Conservation (phyloP, 2,113 vertebrate species). For the Neofelis nebulosa region DNA sequence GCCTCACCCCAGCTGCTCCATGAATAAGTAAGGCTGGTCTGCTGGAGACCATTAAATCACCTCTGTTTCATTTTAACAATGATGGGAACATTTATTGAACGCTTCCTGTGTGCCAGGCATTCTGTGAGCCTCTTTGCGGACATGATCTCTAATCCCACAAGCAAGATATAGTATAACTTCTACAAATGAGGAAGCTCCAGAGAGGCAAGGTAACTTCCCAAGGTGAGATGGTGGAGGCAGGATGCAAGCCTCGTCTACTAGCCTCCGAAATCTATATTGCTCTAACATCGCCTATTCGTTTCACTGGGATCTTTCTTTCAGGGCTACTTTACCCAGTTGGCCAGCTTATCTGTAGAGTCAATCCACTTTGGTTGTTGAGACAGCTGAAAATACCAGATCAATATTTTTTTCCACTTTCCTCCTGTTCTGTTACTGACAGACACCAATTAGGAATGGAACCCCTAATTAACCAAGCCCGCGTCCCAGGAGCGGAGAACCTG, state of each 20-base stretch:
- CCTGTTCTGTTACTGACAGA: not conserved
- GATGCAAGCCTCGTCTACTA: not conserved
- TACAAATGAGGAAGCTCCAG: not conserved
- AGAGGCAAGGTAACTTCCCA: not conserved
- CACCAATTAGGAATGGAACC: not conserved
- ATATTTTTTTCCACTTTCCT: not conserved
- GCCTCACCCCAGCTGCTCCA: not conserved
- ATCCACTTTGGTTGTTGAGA: not conserved
- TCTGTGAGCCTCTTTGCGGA: not conserved
- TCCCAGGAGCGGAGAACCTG: not conserved
- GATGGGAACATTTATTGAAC: not conserved
- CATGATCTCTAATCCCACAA: not conserved
- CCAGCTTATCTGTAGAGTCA: not conserved
- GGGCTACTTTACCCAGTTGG: not conserved
- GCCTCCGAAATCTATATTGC: not conserved
- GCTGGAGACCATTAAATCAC: not conserved
- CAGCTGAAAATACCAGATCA: not conserved
- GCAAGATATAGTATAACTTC: not conserved
- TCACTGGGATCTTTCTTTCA: not conserved
- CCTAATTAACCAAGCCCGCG: not conserved
- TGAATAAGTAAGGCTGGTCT: not conserved
- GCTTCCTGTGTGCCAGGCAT: not conserved
- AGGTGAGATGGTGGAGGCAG: not conserved
- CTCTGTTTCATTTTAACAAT: not conserved
- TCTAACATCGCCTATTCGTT: not conserved